Base-by-base conservation (phyloP, 2,888 invertebrate species). In the Drosophila anceps region DNA sequence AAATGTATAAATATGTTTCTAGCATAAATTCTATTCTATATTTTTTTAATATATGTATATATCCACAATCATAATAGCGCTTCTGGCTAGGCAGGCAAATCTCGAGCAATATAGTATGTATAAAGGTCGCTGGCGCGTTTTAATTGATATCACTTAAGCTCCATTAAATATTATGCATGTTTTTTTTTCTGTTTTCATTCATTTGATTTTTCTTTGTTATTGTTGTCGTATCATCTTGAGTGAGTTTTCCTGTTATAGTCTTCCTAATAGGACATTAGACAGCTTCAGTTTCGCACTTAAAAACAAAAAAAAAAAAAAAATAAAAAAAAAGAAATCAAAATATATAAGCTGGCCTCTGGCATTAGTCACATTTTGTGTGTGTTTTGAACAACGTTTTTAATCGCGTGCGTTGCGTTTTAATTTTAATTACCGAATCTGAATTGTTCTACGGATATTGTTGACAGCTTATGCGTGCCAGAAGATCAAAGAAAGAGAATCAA, bases 141-240 rank as follows among this genome's bases (percentile, higher is more conserved):
- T 86, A 86, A 86, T 86, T 86, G 70, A 85, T 81, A 79, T 79
- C 85, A 90, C 86, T 86, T 90, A 68, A 85, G 73, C 44, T 79
- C 65, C 77, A 84, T 84, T 86, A 80, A 87, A 39, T 74, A 73
- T 63, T 80, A 76, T 76, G 68, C 68, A 76, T 79, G 64, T 67
- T 73, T 24, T 24, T 72, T 71, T 68, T 27, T 46, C 46, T 46
- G 8, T 46, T 48, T 48, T 48, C 72, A 69, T 73, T 66, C 51
- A 55, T 74, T 68, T 62, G 63, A 57, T 81, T 64, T 65, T 18
- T 43, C 58, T 54, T n/a, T 43, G 18, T 39, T 61, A 18, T 61
- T 73, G 50, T 63, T 51, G 60, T 44, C 58, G 48, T 46, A 51
- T 60, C 43, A 51, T 39, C 57, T 69, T 81, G 62, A 68, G 24